A percentile compares a stretch with the other conserved stretches of the same genome.
Conservation (phyloP, 2,797 vertebrate species). For the Helostoma temminkii region DNA sequence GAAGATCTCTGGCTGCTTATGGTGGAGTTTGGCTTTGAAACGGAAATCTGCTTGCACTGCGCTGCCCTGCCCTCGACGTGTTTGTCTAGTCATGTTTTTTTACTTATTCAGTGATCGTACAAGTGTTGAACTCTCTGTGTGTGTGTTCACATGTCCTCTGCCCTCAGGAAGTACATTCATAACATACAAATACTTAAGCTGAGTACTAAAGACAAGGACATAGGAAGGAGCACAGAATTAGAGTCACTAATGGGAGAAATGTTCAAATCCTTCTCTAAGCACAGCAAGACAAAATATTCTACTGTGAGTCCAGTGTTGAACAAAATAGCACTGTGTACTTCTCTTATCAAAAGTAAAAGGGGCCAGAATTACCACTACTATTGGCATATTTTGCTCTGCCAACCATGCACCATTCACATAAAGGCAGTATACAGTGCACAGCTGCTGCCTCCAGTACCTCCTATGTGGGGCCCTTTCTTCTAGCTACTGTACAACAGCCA, state of each 20-base stretch:
- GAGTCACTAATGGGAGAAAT: neutral
- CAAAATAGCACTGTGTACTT: too few relatives aligned
- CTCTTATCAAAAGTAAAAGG: too few relatives aligned
- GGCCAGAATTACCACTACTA: too few relatives aligned
- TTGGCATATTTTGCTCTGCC: too few relatives aligned
- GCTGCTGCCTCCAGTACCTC: too few relatives aligned
- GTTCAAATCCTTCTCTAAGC: neutral
- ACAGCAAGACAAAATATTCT: neutral
- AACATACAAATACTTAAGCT: slow-evolving; percentile 13
- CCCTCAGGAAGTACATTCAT: slow-evolving; percentile 14
- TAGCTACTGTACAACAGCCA: too few relatives aligned
- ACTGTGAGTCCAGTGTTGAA: too few relatives aligned
- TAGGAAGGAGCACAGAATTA: neutral
- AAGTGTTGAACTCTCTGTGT: slow-evolving; percentile 23
- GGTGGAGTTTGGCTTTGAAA: slow-evolving; percentile 64
- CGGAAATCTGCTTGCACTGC: slow-evolving; percentile 45
- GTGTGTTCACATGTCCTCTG: slow-evolving; percentile 23
- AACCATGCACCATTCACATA: too few relatives aligned
- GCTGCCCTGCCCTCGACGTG: slow-evolving; percentile 56
- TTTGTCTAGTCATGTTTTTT: slow-evolving; percentile 41
- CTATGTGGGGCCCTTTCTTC: too few relatives aligned
- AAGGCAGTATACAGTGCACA: too few relatives aligned
- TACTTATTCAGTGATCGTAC: slow-evolving; percentile 38
- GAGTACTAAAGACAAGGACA: slow-evolving; percentile 6
- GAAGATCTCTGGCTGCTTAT: slow-evolving; percentile 60